Evolutionary conservation across 2,113 vertebrate species (phyloP).

Genomic region (Otis tarda): DNA sequence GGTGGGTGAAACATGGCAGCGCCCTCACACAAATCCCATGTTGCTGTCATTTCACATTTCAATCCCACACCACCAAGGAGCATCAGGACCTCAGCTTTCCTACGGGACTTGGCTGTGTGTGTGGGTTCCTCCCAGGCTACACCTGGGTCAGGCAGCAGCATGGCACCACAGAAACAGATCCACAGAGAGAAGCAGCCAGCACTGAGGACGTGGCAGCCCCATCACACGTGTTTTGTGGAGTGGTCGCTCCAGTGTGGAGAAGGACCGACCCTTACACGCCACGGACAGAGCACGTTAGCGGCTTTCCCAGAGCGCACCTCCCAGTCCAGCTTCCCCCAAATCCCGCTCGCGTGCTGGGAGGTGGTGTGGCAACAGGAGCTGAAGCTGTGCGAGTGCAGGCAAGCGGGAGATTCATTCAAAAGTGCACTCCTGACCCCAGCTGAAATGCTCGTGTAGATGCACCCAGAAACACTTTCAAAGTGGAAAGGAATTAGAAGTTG

Average conservation of each 20-base stretch:
- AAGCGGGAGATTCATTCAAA: not conserved
- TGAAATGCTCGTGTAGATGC: not conserved
- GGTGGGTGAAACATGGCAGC: not conserved
- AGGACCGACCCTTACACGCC: fast-evolving
- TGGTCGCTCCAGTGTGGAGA: fast-evolving
- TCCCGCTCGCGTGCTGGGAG: fast-evolving
- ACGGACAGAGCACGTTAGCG: fast-evolving
- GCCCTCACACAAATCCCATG: not conserved
- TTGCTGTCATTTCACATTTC: not conserved
- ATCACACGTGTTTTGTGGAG: fast-evolving
- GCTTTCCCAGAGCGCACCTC: fast-evolving
- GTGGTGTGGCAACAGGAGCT: fast-evolving
- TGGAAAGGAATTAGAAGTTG: conserved; percentile 18
- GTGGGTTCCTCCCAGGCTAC: not conserved
- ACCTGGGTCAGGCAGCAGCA: fast-evolving
- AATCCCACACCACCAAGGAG: not conserved
- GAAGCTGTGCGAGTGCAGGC: fast-evolving
- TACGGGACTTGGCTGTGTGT: fast-evolving
- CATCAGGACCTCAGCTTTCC: not conserved
- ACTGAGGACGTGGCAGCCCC: fast-evolving
- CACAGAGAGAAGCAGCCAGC: not conserved
- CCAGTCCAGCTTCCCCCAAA: not conserved
- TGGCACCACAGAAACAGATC: not conserved
- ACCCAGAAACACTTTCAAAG: not conserved
- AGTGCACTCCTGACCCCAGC: not conserved